A percentile compares a stretch with the other conserved stretches of the same genome.
phyloP scores from a whole-genome alignment of 2,888 invertebrate genomes.

The Eudasyphora cyanicolor region DNA sequence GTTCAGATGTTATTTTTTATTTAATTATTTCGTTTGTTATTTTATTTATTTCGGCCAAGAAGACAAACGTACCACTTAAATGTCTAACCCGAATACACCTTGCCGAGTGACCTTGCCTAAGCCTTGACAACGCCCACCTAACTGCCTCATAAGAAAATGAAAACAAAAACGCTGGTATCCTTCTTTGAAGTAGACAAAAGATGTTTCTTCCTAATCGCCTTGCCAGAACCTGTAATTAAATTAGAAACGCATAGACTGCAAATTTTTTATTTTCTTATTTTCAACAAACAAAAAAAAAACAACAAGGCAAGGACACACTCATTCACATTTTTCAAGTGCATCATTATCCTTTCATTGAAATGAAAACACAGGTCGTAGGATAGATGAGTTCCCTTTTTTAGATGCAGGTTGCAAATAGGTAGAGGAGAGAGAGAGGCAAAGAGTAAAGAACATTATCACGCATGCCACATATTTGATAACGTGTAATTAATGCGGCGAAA shows the following conservation, averaged over 20 bases:
- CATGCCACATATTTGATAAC: constrained; percentile 68
- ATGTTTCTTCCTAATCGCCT: constrained; percentile 48
- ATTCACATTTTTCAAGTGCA: constrained; percentile 43
- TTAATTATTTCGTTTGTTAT: background rate
- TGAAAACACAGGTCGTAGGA: constrained; percentile 10
- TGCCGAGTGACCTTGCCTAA: constrained; percentile 55
- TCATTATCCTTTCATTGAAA: constrained; percentile 58
- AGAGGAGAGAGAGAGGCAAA: constrained; percentile 38
- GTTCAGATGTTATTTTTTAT: background rate
- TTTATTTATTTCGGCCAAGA: constrained; percentile 25
- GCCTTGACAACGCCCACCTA: constrained; percentile 51
- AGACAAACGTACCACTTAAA: constrained; percentile 50
- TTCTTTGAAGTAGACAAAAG: constrained; percentile 7
- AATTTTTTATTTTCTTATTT: constrained; percentile 20
- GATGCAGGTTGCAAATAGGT: background rate
- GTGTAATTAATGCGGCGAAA: constrained; percentile 73
- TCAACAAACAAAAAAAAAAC: background rate
- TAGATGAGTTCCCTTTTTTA: constrained; percentile 22
- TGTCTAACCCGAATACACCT: constrained; percentile 42
- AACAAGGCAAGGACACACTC: background rate
- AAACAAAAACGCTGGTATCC: background rate
- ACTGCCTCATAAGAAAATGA: background rate
- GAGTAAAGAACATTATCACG: constrained; percentile 47
- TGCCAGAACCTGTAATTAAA: constrained; percentile 61
- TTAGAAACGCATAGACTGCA: constrained; percentile 60